Conservation (phyloP, 2,113 vertebrate species). For the Pelvicachromis taeniatus region DNA sequence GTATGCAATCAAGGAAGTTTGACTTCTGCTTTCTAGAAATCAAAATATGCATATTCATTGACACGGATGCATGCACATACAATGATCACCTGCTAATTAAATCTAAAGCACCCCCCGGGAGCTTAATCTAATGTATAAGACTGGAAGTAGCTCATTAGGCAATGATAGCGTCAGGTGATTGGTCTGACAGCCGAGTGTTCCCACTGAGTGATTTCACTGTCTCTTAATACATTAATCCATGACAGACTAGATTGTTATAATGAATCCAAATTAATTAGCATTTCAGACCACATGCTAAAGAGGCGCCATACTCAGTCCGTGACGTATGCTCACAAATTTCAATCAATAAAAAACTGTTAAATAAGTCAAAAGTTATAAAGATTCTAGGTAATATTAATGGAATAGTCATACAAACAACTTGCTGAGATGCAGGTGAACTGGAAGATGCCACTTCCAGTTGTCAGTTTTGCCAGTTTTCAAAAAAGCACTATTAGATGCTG, state of each 20-base stretch:
- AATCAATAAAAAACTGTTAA: neutral
- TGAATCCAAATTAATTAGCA: conserved; percentile 29
- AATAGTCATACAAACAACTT: neutral
- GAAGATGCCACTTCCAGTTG: neutral
- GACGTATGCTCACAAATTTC: neutral
- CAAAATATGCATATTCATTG: conserved; percentile 33
- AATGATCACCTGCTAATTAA: conserved; percentile 60
- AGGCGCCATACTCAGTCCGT: neutral
- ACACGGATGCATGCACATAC: conserved; percentile 3
- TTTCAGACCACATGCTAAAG: neutral
- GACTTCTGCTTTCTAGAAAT: neutral
- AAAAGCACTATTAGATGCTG: neutral
- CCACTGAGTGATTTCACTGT: conserved; percentile 4
- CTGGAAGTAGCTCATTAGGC: conserved; percentile 53
- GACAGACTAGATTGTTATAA: conserved; percentile 18
- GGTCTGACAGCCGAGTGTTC: conserved; percentile 13
- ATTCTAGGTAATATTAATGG: neutral
- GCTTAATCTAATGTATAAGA: conserved; percentile 47
- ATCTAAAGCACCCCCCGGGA: conserved; percentile 42
- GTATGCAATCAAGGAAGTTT: conserved; percentile 10
- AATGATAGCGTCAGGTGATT: conserved; percentile 32
- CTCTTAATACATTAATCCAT: conserved; percentile 2
- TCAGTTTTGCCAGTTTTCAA: too few relatives aligned
- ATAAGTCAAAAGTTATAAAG: neutral
- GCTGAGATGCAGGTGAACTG: neutral